phyloP scores from a whole-genome alignment of 2,797 vertebrate genomes.

The Coregonus suidteri region DNA sequence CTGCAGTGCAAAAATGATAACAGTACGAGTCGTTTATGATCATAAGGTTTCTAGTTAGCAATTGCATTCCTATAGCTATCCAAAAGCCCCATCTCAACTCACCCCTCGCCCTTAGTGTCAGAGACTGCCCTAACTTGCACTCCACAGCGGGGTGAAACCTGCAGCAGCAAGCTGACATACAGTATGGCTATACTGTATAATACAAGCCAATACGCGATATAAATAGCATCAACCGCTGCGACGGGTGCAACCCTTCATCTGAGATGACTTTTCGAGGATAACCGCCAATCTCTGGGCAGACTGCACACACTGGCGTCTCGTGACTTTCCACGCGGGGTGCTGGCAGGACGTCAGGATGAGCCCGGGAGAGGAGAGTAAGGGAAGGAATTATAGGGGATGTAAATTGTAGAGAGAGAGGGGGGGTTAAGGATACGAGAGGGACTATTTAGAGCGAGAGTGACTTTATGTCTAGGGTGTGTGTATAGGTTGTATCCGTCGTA shows the following conservation, averaged over 20 bases:
- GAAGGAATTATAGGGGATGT: conserved; percentile 13
- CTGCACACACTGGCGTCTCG: conserved; percentile 41
- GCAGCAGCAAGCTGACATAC: conserved; percentile 70
- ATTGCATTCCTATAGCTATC: neutral
- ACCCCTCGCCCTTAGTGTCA: neutral
- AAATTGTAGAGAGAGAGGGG: conserved; percentile 2
- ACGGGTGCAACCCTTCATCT: conserved; percentile 76
- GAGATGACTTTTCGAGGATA: conserved; percentile 65
- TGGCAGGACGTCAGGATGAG: conserved; percentile 22
- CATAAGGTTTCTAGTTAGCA: neutral
- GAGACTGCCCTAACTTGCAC: conserved; percentile 38
- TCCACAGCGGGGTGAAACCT: conserved; percentile 46
- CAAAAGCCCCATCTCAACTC: conserved; percentile 7
- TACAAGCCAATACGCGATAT: conserved; percentile 66
- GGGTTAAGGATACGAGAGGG: conserved; percentile 37
- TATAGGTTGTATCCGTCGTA: conserved; percentile 15
- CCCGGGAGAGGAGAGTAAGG: conserved; percentile 37
- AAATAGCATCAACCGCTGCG: conserved; percentile 80
- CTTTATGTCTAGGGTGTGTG: neutral
- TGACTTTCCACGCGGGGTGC: conserved; percentile 52
- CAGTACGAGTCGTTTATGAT: neutral
- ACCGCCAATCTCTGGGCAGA: conserved; percentile 54
- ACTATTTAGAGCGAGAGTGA: conserved; percentile 6
- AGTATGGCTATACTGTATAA: conserved; percentile 8
- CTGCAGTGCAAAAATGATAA: neutral